Base-by-base conservation (phyloP, 2,888 invertebrate genomes). In the Cephonodes hylas region DNA sequence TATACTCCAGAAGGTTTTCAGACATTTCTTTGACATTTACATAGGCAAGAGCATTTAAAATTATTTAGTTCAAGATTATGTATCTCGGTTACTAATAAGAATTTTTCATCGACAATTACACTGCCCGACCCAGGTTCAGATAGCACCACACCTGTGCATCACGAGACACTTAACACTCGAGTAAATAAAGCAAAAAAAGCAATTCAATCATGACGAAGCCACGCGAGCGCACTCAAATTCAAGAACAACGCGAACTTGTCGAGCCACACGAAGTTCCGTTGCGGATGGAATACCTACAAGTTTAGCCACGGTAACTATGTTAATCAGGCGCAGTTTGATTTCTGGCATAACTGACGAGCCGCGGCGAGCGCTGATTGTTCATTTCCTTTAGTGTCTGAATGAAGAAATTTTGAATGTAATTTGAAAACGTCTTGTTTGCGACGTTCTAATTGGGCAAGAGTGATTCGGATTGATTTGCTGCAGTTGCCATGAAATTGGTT, bases 321-420 rank as follows among this genome's bases (percentile, higher is more conserved):
- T 60, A 60, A 60, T 60, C 60, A 60, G 48, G 23, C 23, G 15
- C 25, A 25, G 60, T 60, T 60, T 60, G 60, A 60, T 60, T 60
- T 46, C 48, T 42, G 46, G 34, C 48, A 38, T 48, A 46, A 46
- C 60, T 59, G 59, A 34, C 46, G 38, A 53, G 25, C 38, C 48
- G 25, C 48, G 60, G 46, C 48, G 25, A 25, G 22, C 23, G 48
- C 38, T 38, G 34, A 42, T 48, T 25, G 15, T 60, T 60, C 23
- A 48, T 48, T 60, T 48, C 38, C 38, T 38, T 38, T 10, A 13
- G 7, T n/a, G 27, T 18, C 27, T 10, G 38, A 27, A 18, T 18
- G 18, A 53, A n/a, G n/a, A 8, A 3, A 53, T 31, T 53, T 31
- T 1, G n/a, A 25, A 13, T 6, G 25, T n/a, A 25, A 13, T 48